A percentile compares a stretch with the other conserved stretches of the same genome.
Evolutionary conservation across 2,888 invertebrate genomes (phyloP).

Genomic region (Stenodema calcarata): DNA sequence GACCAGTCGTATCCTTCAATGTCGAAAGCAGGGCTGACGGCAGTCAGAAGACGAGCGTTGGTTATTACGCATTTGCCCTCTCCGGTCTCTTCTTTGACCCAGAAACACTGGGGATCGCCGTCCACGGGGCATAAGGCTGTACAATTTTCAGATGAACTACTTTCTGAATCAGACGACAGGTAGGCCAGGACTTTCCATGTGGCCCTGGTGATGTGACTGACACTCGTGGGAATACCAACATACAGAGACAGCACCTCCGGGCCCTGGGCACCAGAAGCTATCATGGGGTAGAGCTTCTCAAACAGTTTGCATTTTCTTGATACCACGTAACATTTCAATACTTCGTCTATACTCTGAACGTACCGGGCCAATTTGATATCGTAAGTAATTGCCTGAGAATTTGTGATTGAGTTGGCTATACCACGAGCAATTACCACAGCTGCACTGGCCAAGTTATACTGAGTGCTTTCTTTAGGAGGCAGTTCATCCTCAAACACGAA

Average conservation of each 20-base stretch:
- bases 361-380: not conserved
- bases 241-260: constrained; percentile 64
- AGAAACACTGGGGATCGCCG: constrained; percentile 60
- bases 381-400: not conserved
- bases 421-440: constrained; percentile 21
- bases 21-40: constrained; percentile 83
- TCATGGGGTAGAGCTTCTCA: constrained; percentile 64
- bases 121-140: constrained; percentile 60
- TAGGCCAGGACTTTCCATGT: constrained; percentile 70
- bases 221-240: constrained; percentile 68
- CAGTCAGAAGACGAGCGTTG: constrained; percentile 75
- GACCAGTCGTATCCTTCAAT: constrained; percentile 76
- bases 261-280: constrained; percentile 55
- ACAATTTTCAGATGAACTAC: constrained; percentile 62
- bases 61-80: constrained; percentile 76
- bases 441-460: constrained; percentile 41
- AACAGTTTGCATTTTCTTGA: constrained; percentile 75
- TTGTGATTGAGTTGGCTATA: constrained; percentile 28
- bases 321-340: constrained; percentile 78
- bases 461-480: constrained; percentile 4
- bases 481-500: not conserved
- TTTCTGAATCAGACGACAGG: constrained; percentile 64
- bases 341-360: constrained; percentile 68
- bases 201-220: constrained; percentile 65
- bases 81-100: constrained; percentile 69